Evolutionary conservation across 2,797 vertebrate species (phyloP), one percentile per base, ranked within the genome.

Genomic region (Gymnoscopelus microlampas): DNA sequence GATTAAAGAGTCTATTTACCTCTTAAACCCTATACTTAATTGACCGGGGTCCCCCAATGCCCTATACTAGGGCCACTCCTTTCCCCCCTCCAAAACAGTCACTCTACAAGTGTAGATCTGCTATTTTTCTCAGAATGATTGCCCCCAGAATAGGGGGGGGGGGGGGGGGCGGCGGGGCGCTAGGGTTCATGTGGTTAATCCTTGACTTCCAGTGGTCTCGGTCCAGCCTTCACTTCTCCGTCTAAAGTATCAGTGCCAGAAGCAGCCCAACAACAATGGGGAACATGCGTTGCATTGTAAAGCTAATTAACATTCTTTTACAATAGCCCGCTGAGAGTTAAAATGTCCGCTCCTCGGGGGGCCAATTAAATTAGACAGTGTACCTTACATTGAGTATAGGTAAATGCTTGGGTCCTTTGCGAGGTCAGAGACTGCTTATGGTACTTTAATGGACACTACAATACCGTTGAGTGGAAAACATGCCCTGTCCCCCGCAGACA

Each of bases 261-360:
- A 68, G 72, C 62, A 74, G 39, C 39, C 39, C 39, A 2, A 10
- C 68, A 68, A 87, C 84, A 87, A 89, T 79, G 68, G 72, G 70
- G 73, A 84, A 83, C 83, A 80, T 79, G 86, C 77, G 82, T 83
- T 85, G 89, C 78, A 87, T 85, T 86, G 84, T 83, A 79, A 61
- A 80, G 83, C 87, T 91, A 91, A 92, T 92, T 89, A 89, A 91
- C 86, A 92, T 91, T 93, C 89, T 91, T 91, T 78, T 77, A 84
- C 76, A 67, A 80, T 62, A 72, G 77, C 86, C 88, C 64, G 71
- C 81, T 87, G 88, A 68, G 87, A 90, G 80, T 80, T 77, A 64
- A 84, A 80, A 79, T 63, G 39, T 51, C 53, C 66, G 56, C 24
- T 80, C 87, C 77, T 78, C 74, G 10, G 71, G 83, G 77, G 80